Conservation (phyloP, 2,888 invertebrate species). For the Tridacna gigas region DNA sequence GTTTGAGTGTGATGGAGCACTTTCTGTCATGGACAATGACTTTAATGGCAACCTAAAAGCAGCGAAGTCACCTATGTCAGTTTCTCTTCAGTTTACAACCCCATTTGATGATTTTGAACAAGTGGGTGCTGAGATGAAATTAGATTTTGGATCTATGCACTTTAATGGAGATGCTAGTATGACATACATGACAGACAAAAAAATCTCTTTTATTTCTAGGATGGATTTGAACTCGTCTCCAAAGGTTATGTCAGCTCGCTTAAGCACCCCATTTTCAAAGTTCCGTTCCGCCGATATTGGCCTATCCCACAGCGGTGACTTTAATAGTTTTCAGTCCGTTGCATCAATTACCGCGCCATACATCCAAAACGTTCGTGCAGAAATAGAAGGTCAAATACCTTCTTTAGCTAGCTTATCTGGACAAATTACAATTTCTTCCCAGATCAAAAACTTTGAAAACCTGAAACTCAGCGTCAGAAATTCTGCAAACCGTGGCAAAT, state of each 20-base stretch:
- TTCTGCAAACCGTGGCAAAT: constrained; percentile 18
- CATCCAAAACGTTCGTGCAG: constrained; percentile 26
- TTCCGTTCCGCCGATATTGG: constrained; percentile 36
- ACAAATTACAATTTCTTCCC: constrained; percentile 41
- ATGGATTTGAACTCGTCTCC: constrained; percentile 32
- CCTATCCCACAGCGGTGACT: constrained; percentile 34
- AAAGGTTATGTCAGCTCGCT: constrained; percentile 10
- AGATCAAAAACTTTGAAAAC: constrained; percentile 52
- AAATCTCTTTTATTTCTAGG: constrained; percentile 37
- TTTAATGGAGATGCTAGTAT: constrained; percentile 40
- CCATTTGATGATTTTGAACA: constrained; percentile 48
- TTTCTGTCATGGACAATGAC: constrained; percentile 44
- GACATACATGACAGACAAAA: constrained; percentile 46
- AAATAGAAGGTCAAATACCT: constrained; percentile 31
- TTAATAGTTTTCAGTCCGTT: constrained; percentile 43
- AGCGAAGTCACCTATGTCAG: constrained; percentile 34
- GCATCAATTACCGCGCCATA: constrained; percentile 29
- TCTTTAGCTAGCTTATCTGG: constrained; percentile 33
- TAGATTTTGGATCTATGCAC: constrained; percentile 23
- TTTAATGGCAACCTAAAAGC: constrained; percentile 44
- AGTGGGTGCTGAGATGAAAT: constrained; percentile 43
- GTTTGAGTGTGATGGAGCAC: constrained; percentile 53
- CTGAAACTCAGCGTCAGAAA: constrained; percentile 42
- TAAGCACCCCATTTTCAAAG: constrained; percentile 48
- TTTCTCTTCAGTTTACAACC: constrained; percentile 31